Conservation (phyloP, 64 coral and sea anemone species). For the Cladopsammia gracilis region DNA sequence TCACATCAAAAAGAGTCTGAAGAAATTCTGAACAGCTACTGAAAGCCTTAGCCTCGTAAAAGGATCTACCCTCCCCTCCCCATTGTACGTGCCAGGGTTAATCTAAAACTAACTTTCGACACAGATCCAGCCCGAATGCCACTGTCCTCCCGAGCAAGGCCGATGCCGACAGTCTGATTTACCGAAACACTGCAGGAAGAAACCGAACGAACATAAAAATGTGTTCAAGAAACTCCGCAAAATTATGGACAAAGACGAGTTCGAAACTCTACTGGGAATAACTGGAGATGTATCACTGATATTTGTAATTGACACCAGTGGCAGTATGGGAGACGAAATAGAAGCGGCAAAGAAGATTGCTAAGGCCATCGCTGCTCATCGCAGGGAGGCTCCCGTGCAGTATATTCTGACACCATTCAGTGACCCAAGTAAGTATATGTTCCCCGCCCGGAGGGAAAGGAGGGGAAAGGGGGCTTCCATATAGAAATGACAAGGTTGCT, state of each 20-base stretch:
- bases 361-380: conserved; percentile 68
- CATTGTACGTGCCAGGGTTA: too few relatives aligned
- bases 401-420: conserved; percentile 72
- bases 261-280: conserved; percentile 70
- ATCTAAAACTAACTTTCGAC: neutral
- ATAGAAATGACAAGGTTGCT: too few relatives aligned
- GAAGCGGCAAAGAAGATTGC: conserved; percentile 65
- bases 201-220: conserved; percentile 3
- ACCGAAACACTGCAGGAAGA: neutral
- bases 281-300: conserved; percentile 74
- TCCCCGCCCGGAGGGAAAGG: too few relatives aligned
- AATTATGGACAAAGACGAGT: conserved; percentile 31
- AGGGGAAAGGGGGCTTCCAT: too few relatives aligned
- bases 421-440: conserved; percentile 54
- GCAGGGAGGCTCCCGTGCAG: conserved; percentile 26
- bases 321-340: conserved; percentile 65
- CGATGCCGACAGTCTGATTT: neutral
- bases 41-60: too few relatives aligned
- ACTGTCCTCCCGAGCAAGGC: neutral
- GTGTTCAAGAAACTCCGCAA: conserved; percentile 38
- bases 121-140: neutral
- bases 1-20: too few relatives aligned
- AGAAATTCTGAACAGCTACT: too few relatives aligned
- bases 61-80: too few relatives aligned
- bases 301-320: conserved; percentile 76